A percentile compares a stretch with the other conserved stretches of the same genome.
Evolutionary conservation across 2,113 vertebrate genomes (phyloP).

Genomic region (Cebus imitator): DNA sequence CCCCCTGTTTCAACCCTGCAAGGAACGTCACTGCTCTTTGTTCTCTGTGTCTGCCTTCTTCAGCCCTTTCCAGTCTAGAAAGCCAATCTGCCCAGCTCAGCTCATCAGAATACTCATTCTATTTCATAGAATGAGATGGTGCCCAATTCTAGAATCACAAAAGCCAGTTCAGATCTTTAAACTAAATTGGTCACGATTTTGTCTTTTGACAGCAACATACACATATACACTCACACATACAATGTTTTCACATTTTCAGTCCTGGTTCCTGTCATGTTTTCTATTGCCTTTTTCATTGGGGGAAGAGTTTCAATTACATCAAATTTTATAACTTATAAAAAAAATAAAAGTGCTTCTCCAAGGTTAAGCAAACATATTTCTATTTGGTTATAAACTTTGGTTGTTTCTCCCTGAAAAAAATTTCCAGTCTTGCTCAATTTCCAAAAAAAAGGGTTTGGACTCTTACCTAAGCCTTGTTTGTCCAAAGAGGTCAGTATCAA

Average conservation of each 20-base stretch:
- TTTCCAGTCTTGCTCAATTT: conserved; percentile 46
- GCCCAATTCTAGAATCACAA: neutral
- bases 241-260: neutral
- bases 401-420: conserved; percentile 45
- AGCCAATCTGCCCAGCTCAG: neutral
- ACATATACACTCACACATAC: neutral
- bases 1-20: too few relatives aligned
- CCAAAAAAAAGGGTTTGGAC: neutral
- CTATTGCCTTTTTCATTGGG: neutral
- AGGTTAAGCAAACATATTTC: conserved; percentile 19
- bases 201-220: neutral
- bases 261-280: neutral
- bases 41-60: neutral
- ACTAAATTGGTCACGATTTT: neutral
- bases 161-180: neutral
- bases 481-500: conserved; percentile 29
- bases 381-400: neutral
- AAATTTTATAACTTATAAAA: neutral
- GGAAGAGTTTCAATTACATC: neutral
- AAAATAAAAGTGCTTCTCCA: neutral
- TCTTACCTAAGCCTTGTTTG: neutral
- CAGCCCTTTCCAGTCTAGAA: neutral
- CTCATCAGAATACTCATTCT: neutral
- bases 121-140: neutral
- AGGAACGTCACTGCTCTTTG: too few relatives aligned